Conservation (phyloP, 2,888 invertebrate species). For the Conus canariensis region DNA sequence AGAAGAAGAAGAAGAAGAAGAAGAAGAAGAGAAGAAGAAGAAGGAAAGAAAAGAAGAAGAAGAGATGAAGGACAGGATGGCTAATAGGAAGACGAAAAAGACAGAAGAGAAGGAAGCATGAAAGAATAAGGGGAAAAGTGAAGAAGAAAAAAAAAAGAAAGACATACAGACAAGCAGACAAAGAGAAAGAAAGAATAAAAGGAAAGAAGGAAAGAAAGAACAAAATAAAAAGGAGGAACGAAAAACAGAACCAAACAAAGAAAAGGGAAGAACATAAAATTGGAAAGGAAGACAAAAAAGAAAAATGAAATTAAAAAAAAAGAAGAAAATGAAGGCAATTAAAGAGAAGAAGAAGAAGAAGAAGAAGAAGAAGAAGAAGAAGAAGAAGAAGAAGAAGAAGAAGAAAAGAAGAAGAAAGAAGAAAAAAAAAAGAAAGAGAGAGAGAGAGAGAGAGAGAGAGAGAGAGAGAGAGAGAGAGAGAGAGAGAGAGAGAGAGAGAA, state of each 20-base stretch:
- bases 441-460: neutral
- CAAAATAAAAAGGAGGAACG: no score
- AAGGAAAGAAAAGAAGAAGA: neutral
- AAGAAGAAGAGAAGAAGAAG: neutral
- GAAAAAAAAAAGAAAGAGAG: neutral
- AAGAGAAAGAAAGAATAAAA: neutral
- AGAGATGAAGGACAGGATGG: neutral
- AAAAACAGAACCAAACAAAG: no score
- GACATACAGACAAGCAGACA: neutral
- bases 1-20: neutral
- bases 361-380: no score
- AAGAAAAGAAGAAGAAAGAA: neutral
- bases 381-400: no score
- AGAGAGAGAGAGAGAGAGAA: neutral
- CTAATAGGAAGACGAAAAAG: neutral
- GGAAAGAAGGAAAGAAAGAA: no score
- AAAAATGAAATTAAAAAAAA: no score
- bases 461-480: neutral
- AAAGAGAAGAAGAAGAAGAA: no score
- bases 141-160: neutral
- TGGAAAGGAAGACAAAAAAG: no score
- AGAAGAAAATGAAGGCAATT: no score
- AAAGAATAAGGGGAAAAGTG: neutral
- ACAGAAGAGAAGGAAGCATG: neutral
- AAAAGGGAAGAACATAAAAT: no score